Base-by-base conservation (phyloP, 1,140 invertebrate species). In the Drosophila pseudoananassae region DNA sequence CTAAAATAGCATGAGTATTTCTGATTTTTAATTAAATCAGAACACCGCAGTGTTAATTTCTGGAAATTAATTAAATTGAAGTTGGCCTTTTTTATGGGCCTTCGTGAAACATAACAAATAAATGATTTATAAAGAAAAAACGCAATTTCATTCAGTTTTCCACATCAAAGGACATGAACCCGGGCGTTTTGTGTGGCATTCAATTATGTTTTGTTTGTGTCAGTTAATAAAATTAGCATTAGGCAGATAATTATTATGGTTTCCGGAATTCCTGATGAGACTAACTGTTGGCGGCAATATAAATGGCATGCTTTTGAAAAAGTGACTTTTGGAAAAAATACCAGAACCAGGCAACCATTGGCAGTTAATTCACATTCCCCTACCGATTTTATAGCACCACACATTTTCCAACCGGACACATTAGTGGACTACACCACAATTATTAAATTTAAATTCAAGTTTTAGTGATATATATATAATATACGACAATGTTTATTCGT, bases 21-120 rank as follows among this genome's bases (percentile, higher is more conserved):
- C 58, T 59, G 38, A 63, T 74, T 80, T 85, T 85, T 80, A 84
- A 84, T 85, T 81, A 77, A 84, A 84, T 77, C 63, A 65, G 66
- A 74, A 80, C 33, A 68, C 82, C 74, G 60, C 82, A 68, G 65
- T 68, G 78, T 68, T 85, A 60, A 85, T 81, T 66, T 61, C 50
- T 74, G 56, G 36, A 46, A 72, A 56, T 54, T 84, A 84, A 80
- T 87, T 87, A 82, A 87, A 76, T 64, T 71, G 49, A 73, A 57
- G 40, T 50, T 20, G 33, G 33, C 9, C 40, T 59, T 33, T 36
- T 36, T 36, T 27, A 68, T 4, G 15, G 23, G 1, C 8, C 4
- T 12, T 14, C 6, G 17, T 33, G 53, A 15, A 33, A 8, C 9
- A 10, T 27, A 43, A 20, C 33, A 9, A 15, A 46, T 69, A 40